phyloP scores from a whole-genome alignment of 2,888 invertebrate species.

The Philereme transversata region DNA sequence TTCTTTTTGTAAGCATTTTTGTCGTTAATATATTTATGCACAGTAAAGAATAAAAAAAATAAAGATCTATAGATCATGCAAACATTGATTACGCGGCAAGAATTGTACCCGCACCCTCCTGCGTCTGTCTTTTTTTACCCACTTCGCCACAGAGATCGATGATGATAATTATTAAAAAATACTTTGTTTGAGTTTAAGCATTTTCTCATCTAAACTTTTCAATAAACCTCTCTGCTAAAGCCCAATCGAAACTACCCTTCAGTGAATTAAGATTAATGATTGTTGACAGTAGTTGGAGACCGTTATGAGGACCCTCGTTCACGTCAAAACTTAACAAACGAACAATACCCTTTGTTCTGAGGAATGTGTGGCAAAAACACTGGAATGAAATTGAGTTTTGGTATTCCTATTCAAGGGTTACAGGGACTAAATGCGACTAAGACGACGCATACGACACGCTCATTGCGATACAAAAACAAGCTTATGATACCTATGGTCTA shows the following conservation, averaged over 20 bases:
- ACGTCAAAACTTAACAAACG: slow-evolving; percentile 35
- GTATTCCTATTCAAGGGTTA: not conserved
- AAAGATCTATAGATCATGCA: no score
- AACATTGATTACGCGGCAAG: no score
- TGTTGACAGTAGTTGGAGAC: slow-evolving; percentile 54
- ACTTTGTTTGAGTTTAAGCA: not conserved
- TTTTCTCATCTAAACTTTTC: slow-evolving; percentile 6
- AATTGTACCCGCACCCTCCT: no score
- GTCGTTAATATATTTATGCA: no score
- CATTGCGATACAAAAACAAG: no score
- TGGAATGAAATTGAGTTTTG: slow-evolving; percentile 21
- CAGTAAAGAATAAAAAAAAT: no score
- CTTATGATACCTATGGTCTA: no score
- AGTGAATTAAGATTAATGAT: slow-evolving; percentile 57
- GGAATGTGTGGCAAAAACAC: slow-evolving; percentile 30
- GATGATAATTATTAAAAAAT: not conserved
- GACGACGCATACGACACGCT: no score
- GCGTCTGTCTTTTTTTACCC: no score
- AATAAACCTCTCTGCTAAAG: slow-evolving; percentile 38
- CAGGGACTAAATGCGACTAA: not conserved
- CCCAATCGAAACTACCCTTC: slow-evolving; percentile 47
- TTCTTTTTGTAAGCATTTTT: no score
- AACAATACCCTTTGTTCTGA: slow-evolving; percentile 35
- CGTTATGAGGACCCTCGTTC: slow-evolving; percentile 41
- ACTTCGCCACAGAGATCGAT: not conserved